phyloP scores from a whole-genome alignment of 1,140 invertebrate species.

The Lasaia peninsularis region DNA sequence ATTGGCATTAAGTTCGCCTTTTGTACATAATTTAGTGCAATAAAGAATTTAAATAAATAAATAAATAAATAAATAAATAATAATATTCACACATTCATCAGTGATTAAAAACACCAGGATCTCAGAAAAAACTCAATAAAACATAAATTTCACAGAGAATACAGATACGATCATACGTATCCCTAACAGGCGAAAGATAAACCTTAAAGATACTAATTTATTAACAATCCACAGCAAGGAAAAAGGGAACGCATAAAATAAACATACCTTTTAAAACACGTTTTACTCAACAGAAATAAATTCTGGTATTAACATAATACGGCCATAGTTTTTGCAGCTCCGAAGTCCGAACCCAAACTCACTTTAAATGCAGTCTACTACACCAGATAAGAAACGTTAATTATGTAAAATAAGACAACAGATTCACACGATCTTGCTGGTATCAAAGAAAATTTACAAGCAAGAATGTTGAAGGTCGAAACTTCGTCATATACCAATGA shows the following conservation, averaged over 20 bases:
- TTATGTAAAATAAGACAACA: constrained; percentile 22
- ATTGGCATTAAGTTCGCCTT: too few species aligned
- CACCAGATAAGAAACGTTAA: constrained; percentile 26
- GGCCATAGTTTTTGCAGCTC: constrained; percentile 26
- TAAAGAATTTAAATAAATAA: too few species aligned
- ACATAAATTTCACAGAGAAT: too few species aligned
- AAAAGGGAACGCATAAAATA: constrained; percentile 12
- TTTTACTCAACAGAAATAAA: constrained; percentile 28
- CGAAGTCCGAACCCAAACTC: constrained; percentile 22
- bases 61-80: too few species aligned
- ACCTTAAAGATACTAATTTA: constrained; percentile 8
- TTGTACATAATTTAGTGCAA: too few species aligned
- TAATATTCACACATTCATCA: too few species aligned
- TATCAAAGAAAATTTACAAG: background rate
- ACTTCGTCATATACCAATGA: too few species aligned
- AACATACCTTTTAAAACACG: constrained; percentile 19
- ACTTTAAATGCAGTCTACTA: constrained; percentile 29
- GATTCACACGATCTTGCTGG: constrained; percentile 18
- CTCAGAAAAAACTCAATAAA: too few species aligned
- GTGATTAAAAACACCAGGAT: too few species aligned
- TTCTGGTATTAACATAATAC: constrained; percentile 28
- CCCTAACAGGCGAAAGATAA: constrained; percentile 4
- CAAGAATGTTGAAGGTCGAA: too few species aligned
- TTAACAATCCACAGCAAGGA: background rate
- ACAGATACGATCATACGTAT: background rate